These are phyloP conservation scores for Argyrosomus japonicus DNA, from an alignment of 2,113 vertebrate genomes.

Conservation along the genomic window DNA sequence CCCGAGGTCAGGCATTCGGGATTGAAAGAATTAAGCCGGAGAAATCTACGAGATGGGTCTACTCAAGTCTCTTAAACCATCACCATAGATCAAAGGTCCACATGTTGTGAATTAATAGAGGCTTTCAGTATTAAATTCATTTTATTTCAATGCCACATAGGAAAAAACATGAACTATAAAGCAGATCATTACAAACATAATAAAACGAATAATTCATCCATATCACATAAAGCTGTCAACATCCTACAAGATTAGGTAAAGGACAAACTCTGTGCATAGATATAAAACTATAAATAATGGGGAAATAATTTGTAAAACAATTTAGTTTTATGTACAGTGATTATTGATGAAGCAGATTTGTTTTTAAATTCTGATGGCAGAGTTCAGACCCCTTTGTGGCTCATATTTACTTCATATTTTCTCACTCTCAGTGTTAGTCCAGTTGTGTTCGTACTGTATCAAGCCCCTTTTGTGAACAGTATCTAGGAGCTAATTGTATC, in stretches of 20 bases:
- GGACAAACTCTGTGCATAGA: background rate
- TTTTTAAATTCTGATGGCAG: background rate
- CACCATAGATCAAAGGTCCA: no score
- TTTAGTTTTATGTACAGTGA: background rate
- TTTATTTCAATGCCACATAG: background rate
- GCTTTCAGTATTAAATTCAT: background rate
- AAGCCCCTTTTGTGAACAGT: background rate
- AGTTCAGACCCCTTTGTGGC: background rate
- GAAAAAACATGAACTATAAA: background rate
- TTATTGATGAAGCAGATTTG: background rate
- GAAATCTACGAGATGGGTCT: background rate
- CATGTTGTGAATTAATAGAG: no score
- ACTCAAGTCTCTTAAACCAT: background rate
- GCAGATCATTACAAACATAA: background rate
- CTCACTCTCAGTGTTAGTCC: background rate
- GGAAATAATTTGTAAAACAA: background rate
- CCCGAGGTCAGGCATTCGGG: background rate
- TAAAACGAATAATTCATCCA: background rate
- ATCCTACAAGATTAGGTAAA: background rate
- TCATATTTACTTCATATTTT: background rate
- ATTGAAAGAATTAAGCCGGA: background rate
- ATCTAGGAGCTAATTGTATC: background rate
- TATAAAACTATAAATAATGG: background rate
- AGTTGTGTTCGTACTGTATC: background rate
- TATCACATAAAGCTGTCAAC: background rate